Base-by-base conservation (phyloP, 1,140 invertebrate species). In the Orius insidiosus region DNA sequence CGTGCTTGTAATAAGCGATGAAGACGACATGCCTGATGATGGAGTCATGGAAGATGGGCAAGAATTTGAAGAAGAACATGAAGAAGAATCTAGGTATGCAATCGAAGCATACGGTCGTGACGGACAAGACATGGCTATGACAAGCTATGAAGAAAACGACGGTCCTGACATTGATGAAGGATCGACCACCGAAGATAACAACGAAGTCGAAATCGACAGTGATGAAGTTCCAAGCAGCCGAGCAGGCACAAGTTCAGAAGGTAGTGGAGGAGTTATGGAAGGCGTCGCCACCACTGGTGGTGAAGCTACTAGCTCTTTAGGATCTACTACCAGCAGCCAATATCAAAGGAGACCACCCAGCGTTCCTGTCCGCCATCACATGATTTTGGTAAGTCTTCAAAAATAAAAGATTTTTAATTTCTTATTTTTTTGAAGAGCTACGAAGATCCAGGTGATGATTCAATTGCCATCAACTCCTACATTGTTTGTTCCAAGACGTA, bases 391-490 rank as follows among this genome's bases (percentile, higher is more conserved):
- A 52, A 48, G 55, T 55, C 33, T 36, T 19, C 15, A 36, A 11
- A 10, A 3, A 3, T 4, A 36, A 11, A 15, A 9, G 5, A 4
- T 33, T 33, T n/a, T 5, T 11, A 36, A 36, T 15, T 7, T 33
- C n/a, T 33, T 33, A 5, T 11, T 36, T 36, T 36, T n/a, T 9
- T 39, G 5, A 46, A 52, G 34, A 50, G 56, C 15, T 62, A 61
- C 52, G 76, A 78, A 54, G 83, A 87, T 55, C 76, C 75, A 15
- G 78, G 75, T 3, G 86, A 88, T 60, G 86, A 90, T 58, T 80
- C 83, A 44, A 88, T 89, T 93, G 9, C 87, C 87, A 4, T 86
- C 84, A 45, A 92, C 86, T 1, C 87, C 86, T 0, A 90, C 85
- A 0, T 61, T 90, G 1, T 85, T 81, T 57, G 76, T 85, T 19